Evolutionary conservation across 2,113 vertebrate genomes (phyloP), one percentile per base, ranked within the genome.

Genomic region (Andinoacara biseriatus): DNA sequence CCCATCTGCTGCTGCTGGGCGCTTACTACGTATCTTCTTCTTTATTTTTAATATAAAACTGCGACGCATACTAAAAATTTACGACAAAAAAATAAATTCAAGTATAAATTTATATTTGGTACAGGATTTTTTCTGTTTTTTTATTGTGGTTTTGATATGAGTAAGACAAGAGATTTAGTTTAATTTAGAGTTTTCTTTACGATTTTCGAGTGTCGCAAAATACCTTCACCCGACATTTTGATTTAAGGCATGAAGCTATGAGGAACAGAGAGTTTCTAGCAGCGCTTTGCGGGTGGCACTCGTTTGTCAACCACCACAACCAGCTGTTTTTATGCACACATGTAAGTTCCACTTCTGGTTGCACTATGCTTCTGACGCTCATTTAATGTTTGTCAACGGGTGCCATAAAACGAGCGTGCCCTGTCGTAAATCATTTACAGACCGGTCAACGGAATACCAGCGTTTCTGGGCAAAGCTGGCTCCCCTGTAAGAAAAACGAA

Each of bases 1-100:
- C 83, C 90, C 87, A 74, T 35, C 90, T 86, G 78, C 75, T 56
- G 86, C 40, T 10, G 6, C 1, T 86, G 82, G 81, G 80, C 38
- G 49, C 10, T 20, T 46, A 52, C 14, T 15, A 15, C 43, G 7
- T 7, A 54, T 20, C 15, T 40, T 40, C 38, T 11, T 40, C 38
- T 40, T 40, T 40, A 10, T 40, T 40, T 10, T 10, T 40, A 40
- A 40, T 11, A 40, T 40, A 40, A 40, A 46, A 46, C 3, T 14
- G 43, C 1, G 13, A 14, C 14, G 11, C 11, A 46, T 46, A 14
- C 43, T 43, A 46, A 13, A 13, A 13, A 13, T 4, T 10, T 43
- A 43, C 2, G 40, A 43, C 11, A 1, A 6, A 35, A 35, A 35
- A 35, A 35, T 8, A 35, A 9, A 35, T 35, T 31, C 4, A 43